phyloP scores from a whole-genome alignment of 2,113 vertebrate genomes.

The Pongo pygmaeus region DNA sequence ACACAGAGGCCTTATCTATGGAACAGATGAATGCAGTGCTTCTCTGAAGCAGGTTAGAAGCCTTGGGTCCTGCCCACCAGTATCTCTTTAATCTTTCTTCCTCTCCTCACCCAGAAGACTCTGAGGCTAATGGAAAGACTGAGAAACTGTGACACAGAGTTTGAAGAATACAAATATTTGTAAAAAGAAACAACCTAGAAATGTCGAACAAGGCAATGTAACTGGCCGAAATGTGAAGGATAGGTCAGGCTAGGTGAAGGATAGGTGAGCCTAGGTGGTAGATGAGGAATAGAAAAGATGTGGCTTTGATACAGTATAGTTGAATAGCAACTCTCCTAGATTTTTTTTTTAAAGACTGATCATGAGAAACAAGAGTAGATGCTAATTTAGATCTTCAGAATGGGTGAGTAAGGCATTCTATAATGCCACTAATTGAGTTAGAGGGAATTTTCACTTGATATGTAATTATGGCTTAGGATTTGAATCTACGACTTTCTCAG shows the following conservation, averaged over 20 bases:
- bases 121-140: background rate
- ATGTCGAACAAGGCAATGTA: background rate
- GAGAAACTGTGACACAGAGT: background rate
- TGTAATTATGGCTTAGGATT: background rate
- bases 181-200: background rate
- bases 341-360: too few relatives aligned
- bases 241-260: background rate
- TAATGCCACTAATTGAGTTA: background rate
- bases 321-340: background rate
- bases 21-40: background rate
- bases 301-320: background rate
- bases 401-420: background rate
- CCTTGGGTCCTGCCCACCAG: background rate
- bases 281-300: background rate
- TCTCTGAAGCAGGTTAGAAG: background rate
- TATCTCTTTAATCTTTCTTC: background rate
- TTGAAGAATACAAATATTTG: conserved; percentile 13
- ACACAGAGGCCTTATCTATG: background rate
- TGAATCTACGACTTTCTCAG: background rate
- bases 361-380: background rate
- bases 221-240: background rate
- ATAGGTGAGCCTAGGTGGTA: background rate
- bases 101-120: background rate
- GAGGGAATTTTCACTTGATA: background rate
- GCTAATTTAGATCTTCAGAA: background rate